Conservation (phyloP, 2,113 vertebrate species). For the Menidia beryllina region DNA sequence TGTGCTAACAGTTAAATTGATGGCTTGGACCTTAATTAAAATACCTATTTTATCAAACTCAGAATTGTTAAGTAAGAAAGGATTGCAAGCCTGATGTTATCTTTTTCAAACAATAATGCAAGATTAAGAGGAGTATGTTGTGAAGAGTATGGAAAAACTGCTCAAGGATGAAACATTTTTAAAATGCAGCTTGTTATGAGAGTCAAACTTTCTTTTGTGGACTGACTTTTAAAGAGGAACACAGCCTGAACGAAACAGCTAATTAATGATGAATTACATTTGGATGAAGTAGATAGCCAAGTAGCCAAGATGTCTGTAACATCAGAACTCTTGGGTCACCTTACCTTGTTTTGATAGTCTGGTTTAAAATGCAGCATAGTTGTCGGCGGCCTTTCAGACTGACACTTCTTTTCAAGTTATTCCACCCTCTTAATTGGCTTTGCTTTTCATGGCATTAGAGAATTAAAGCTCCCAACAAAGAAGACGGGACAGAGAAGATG, state of each 20-base stretch:
- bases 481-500: constrained; percentile 37
- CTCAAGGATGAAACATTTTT: neutral
- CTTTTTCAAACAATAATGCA: neutral
- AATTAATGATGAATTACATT: constrained; percentile 66
- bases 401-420: constrained; percentile 59
- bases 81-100: neutral
- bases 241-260: constrained; percentile 16
- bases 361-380: constrained; percentile 80
- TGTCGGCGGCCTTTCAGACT: constrained; percentile 35
- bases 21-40: neutral
- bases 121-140: neutral
- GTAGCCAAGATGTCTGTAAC: constrained; percentile 62
- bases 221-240: neutral
- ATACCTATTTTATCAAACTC: neutral
- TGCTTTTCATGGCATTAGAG: constrained; percentile 64
- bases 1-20: neutral
- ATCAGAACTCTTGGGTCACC: constrained; percentile 69
- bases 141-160: neutral
- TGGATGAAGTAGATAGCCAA: constrained; percentile 32
- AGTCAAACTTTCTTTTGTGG: neutral
- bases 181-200: neutral
- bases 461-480: constrained; percentile 54
- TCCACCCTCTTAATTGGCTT: constrained; percentile 65
- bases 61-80: neutral
- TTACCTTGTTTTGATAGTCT: constrained; percentile 82